phyloP scores from a whole-genome alignment of 2,113 vertebrate genomes.

The Rhadina sibilatrix region DNA sequence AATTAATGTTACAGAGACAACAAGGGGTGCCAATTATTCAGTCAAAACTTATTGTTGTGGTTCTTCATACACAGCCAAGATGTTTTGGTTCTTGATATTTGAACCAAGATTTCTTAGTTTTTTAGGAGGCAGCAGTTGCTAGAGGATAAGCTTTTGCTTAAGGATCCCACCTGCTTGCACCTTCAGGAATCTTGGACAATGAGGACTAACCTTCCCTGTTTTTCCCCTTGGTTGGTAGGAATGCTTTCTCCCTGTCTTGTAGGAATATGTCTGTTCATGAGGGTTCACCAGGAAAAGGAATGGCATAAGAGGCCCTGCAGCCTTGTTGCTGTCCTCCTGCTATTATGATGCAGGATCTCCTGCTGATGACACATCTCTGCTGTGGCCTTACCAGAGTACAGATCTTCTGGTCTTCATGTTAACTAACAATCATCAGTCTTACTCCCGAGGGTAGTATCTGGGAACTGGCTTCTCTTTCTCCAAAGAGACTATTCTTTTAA shows the following conservation, averaged over 20 bases:
- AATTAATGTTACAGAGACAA: background rate
- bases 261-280: background rate
- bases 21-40: background rate
- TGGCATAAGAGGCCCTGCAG: background rate
- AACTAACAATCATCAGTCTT: background rate
- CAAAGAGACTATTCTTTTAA: background rate
- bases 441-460: background rate
- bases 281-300: background rate
- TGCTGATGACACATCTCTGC: background rate
- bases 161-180: background rate
- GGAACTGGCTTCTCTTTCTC: background rate
- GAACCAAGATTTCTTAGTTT: background rate
- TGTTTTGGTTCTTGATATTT: background rate
- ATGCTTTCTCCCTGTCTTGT: background rate
- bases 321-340: background rate
- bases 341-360: background rate
- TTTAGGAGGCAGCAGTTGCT: background rate
- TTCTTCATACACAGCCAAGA: background rate
- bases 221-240: background rate
- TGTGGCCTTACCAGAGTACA: background rate
- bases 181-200: background rate
- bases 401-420: background rate
- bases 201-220: background rate
- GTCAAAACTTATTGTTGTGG: background rate
- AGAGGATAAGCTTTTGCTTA: background rate